Percentiles rank a stretch among this genome's conserved stretches.
Conservation (phyloP, 2,888 invertebrate species). For the Hermaeophaga mercurialis region DNA sequence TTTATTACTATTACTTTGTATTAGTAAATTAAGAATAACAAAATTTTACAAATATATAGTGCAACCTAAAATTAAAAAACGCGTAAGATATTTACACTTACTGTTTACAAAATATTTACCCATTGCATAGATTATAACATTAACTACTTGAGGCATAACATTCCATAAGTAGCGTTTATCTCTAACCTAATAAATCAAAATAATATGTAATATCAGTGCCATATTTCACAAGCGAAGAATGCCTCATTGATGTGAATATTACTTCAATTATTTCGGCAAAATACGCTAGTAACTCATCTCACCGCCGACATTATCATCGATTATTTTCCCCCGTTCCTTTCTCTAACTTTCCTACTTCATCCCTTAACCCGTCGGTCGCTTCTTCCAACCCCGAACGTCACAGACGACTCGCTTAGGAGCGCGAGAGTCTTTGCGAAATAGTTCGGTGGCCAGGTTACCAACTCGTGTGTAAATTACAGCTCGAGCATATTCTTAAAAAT, state of each 20-base stretch:
- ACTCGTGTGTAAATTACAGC: too few relatives aligned
- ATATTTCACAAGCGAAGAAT: conserved; percentile 16
- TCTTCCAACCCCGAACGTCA: conserved; percentile 20
- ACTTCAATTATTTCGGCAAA: conserved; percentile 24
- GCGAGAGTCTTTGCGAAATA: conserved; percentile 8
- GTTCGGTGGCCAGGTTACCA: not conserved
- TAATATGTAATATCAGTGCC: conserved; percentile 12
- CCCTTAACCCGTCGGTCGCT: conserved; percentile 16
- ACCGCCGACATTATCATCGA: conserved; percentile 26
- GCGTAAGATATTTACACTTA: too few relatives aligned
- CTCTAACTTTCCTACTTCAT: conserved; percentile 18
- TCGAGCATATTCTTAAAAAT: too few relatives aligned
- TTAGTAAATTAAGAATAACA: too few relatives aligned
- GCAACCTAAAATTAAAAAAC: too few relatives aligned
- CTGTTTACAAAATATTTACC: too few relatives aligned
- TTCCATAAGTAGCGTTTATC: not conserved
- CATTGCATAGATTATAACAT: not conserved
- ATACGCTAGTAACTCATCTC: conserved; percentile 25
- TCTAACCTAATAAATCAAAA: conserved; percentile 13
- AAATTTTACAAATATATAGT: too few relatives aligned
- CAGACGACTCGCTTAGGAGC: conserved; percentile 10
- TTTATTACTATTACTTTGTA: too few relatives aligned
- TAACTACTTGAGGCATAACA: not conserved
- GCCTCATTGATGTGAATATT: conserved; percentile 20
- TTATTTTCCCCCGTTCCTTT: conserved; percentile 25